Evolutionary conservation across 2,888 invertebrate species (phyloP).

Genomic region (Rhyacophila evoluta): DNA sequence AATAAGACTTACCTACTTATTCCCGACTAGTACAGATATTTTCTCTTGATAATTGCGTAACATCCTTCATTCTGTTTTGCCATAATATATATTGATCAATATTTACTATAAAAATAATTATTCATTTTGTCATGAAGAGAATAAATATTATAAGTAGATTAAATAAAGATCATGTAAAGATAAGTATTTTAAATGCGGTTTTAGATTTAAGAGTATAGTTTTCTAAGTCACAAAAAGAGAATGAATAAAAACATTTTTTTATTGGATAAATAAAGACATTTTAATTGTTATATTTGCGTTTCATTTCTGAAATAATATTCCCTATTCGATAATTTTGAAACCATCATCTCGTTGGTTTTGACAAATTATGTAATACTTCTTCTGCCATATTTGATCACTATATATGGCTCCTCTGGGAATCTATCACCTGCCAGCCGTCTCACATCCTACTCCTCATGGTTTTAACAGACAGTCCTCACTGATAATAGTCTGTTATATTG

Average conservation of each 20-base stretch:
- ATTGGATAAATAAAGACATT: slow-evolving; percentile 8
- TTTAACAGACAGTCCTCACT: no score
- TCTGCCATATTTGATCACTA: no score
- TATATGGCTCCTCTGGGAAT: no score
- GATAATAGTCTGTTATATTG: no score
- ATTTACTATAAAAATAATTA: neutral
- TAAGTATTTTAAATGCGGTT: neutral
- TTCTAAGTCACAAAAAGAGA: slow-evolving; percentile 7
- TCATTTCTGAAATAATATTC: neutral
- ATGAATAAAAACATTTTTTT: slow-evolving; percentile 16
- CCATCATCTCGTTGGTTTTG: no score
- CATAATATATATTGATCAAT: neutral
- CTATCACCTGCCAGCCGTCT: no score
- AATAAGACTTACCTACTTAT: no score
- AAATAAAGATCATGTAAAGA: neutral
- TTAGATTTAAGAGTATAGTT: slow-evolving; percentile 16
- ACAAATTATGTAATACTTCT: no score
- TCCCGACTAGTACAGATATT: no score
- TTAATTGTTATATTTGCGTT: neutral
- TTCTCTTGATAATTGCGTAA: neutral
- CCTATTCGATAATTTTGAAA: no score
- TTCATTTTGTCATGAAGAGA: neutral
- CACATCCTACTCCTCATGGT: no score
- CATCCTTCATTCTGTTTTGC: neutral
- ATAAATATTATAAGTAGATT: neutral